A percentile compares a stretch with the other conserved stretches of the same genome.
Evolutionary conservation across 2,888 invertebrate genomes (phyloP).

Genomic region (Drosophila infuscata): DNA sequence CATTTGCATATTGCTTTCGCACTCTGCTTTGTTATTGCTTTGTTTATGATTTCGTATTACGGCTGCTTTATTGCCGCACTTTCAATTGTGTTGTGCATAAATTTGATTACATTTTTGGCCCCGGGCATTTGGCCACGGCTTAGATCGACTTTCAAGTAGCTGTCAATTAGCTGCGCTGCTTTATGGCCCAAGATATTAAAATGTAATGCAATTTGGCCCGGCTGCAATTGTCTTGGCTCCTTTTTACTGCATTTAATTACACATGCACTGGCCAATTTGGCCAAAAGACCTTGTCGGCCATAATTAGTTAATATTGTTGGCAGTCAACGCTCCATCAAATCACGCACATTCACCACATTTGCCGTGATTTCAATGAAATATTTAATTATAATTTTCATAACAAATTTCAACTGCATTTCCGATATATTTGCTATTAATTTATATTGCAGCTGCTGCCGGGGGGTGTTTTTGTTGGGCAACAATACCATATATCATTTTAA

Average conservation of each 20-base stretch:
- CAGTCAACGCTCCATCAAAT: constrained; percentile 6
- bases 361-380: constrained; percentile 48
- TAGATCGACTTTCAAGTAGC: constrained; percentile 35
- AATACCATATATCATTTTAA: constrained; percentile 33
- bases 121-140: constrained; percentile 27
- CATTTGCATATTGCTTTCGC: constrained; percentile 76
- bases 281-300: background rate
- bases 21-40: constrained; percentile 68
- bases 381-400: constrained; percentile 54
- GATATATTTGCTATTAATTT: constrained; percentile 42
- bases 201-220: constrained; percentile 32
- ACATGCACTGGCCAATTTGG: background rate
- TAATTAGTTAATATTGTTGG: constrained; percentile 48
- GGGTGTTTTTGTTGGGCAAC: background rate
- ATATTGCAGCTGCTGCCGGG: constrained; percentile 37
- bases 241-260: constrained; percentile 32
- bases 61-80: constrained; percentile 64
- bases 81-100: constrained; percentile 72
- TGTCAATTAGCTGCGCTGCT: constrained; percentile 64
- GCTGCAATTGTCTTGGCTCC: constrained; percentile 6
- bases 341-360: constrained; percentile 43
- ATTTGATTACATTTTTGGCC: constrained; percentile 69
- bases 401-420: constrained; percentile 23
- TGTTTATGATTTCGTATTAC: constrained; percentile 73
- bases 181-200: constrained; percentile 45